Percentiles rank a stretch among this genome's conserved stretches.
phyloP scores from a whole-genome alignment of 30 jellyfish, hydroid and myxozoan genomes.

The Clytia hemisphaerica region DNA sequence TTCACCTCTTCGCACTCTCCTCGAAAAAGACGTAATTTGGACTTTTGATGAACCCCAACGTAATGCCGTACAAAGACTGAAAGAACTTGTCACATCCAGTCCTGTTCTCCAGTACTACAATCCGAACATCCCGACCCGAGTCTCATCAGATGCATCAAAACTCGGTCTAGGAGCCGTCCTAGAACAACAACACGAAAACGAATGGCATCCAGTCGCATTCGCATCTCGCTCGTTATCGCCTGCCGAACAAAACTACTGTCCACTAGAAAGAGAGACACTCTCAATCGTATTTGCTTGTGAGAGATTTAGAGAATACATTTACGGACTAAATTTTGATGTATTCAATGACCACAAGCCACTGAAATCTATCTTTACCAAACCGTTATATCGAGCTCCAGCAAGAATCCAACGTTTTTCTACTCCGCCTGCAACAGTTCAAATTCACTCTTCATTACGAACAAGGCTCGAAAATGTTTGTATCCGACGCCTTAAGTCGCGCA shows the following conservation, averaged over 20 bases:
- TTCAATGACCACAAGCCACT: conserved; percentile 43
- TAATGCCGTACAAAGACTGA: conserved; percentile 39
- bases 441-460: conserved; percentile 21
- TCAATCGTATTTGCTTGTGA: conserved; percentile 43
- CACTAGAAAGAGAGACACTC: conserved; percentile 39
- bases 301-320: conserved; percentile 31
- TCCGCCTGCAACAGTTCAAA: conserved; percentile 39
- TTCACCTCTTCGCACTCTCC: conserved; percentile 43
- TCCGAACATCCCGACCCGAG: conserved; percentile 39
- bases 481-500: conserved; percentile 47
- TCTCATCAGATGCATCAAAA: conserved; percentile 49
- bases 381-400: conserved; percentile 55
- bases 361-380: conserved; percentile 30
- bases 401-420: too few species aligned
- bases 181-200: conserved; percentile 17
- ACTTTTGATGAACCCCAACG: conserved; percentile 33
- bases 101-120: conserved; percentile 41
- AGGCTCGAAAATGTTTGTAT: conserved; percentile 25
- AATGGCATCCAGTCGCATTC: conserved; percentile 60
- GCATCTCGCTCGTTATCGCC: conserved; percentile 64
- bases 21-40: conserved; percentile 29
- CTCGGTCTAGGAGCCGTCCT: conserved; percentile 68
- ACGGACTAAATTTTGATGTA: conserved; percentile 37
- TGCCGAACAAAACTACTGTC: conserved; percentile 33
- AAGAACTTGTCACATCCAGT: conserved; percentile 38